Conservation (phyloP, 53 echinoderm and acorn worm genomes). For the Henricia sp. region DNA sequence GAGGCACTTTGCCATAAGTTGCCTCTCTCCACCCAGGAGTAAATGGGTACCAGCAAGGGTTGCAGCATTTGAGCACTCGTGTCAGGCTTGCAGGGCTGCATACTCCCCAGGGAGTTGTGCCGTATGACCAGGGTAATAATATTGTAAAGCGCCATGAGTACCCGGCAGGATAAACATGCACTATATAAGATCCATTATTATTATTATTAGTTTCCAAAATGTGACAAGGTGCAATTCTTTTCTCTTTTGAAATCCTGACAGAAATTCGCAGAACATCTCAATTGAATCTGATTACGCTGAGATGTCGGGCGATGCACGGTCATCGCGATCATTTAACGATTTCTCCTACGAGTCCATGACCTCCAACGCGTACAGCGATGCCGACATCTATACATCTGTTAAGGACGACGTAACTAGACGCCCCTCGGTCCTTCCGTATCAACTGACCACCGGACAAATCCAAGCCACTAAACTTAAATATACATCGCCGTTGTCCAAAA, state of each 20-base stretch:
- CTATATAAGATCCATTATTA: neutral
- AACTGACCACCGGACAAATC: conserved; percentile 38
- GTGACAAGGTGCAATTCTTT: neutral
- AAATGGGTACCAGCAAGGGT: too few species aligned
- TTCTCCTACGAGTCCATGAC: neutral
- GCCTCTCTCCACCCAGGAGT: too few species aligned
- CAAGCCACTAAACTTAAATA: neutral
- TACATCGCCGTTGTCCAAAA: neutral
- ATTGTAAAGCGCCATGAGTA: too few species aligned
- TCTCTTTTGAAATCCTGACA: conserved; percentile 12
- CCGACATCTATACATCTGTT: conserved; percentile 18
- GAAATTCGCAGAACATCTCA: conserved; percentile 17
- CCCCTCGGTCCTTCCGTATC: conserved; percentile 35
- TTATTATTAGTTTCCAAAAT: too few species aligned
- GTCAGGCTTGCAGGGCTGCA: too few species aligned
- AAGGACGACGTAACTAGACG: conserved; percentile 4
- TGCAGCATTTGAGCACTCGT: too few species aligned
- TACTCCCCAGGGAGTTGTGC: too few species aligned
- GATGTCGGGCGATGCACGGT: neutral
- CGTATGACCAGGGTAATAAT: too few species aligned
- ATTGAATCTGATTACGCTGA: conserved; percentile 20
- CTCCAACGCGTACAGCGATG: neutral
- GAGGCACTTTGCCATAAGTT: too few species aligned
- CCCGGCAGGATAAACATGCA: too few species aligned
- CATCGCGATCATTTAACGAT: neutral